Base-by-base conservation (phyloP, 2,888 invertebrate species). In the Philereme transversata region DNA sequence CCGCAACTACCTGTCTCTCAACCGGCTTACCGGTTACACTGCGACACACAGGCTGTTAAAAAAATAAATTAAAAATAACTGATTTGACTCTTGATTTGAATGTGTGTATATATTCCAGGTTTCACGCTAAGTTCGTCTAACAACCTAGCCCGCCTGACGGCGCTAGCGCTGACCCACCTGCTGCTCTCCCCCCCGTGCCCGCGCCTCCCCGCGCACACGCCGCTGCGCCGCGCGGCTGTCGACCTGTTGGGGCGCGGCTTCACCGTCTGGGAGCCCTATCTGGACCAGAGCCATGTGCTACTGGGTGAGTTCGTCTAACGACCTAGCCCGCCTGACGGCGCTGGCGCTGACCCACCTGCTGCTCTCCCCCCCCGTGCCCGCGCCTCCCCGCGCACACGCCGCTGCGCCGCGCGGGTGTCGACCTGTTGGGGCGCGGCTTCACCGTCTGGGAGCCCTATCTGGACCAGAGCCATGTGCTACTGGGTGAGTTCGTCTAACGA, bases 381-480 rank as follows among this genome's bases (percentile, higher is more conserved):
- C 96, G 97, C 71, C 93, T 99, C 64, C 99, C 99, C 0, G 95
- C 97, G 44, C 97, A 98, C 89, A 98, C 98, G 11, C 97, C 99
- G n/a, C 90, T 99, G 50, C 94, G 99, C 4, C 93, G 99, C 64
- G 99, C 99, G 8, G 99, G 99, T 0, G 98, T 99, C 48, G 99
- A 99, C 93, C 94, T 99, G 67, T 95, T 99, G 67, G 99, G 99
- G 0, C 94, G 99, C 47, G 99, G 99, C 4, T 99, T 99, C 88
- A 97, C 98, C 0, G 99, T 99, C 0, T 99, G 99, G 99, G 99
- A 99, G 82, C 99, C 99, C 0, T 99, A 99, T 41, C 62, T 91
- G 35, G 90, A 92, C 63, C 90, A 90, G 64, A 90, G 88, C 65
- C 88, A 89, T 47, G 90, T 91, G 0, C 61, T 92, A 11, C 62